Conservation (phyloP, 2,113 vertebrate species). For the Nothobranchius kuhntae region DNA sequence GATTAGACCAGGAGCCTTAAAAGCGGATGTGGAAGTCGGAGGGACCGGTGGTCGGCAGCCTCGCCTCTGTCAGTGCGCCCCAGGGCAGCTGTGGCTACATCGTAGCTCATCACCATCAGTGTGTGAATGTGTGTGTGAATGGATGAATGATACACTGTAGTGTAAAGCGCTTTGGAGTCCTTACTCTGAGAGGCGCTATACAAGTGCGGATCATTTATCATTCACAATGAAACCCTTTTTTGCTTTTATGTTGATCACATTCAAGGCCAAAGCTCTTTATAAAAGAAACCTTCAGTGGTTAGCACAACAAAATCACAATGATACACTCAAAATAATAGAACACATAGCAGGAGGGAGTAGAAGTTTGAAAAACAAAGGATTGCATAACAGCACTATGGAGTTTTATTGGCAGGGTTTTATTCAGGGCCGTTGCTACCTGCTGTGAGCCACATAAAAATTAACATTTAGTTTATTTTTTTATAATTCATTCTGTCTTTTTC, state of each 20-base stretch:
- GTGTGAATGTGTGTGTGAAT: no score
- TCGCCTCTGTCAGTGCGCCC: no score
- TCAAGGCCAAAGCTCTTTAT: constrained; percentile 17
- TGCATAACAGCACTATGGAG: background rate
- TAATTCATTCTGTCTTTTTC: background rate
- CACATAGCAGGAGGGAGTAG: background rate
- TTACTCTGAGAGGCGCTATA: no score
- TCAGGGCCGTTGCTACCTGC: background rate
- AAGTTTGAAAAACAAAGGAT: background rate
- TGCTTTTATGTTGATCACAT: constrained; percentile 35
- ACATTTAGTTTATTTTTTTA: background rate
- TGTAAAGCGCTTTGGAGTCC: no score
- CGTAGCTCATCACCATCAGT: no score
- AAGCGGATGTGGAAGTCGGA: background rate
- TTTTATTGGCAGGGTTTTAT: background rate
- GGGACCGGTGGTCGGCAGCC: no score
- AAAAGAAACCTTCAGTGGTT: constrained; percentile 24
- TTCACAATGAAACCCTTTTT: constrained; percentile 19
- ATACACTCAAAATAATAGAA: background rate
- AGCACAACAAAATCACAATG: constrained; percentile 1
- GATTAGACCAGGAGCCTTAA: constrained; percentile 27
- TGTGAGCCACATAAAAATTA: background rate
- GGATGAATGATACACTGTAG: no score
- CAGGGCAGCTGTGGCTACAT: no score
- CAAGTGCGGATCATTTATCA: no score